A percentile compares a stretch with the other conserved stretches of the same genome.
Conservation (phyloP, 2,113 vertebrate species). For the Pipra filicauda region DNA sequence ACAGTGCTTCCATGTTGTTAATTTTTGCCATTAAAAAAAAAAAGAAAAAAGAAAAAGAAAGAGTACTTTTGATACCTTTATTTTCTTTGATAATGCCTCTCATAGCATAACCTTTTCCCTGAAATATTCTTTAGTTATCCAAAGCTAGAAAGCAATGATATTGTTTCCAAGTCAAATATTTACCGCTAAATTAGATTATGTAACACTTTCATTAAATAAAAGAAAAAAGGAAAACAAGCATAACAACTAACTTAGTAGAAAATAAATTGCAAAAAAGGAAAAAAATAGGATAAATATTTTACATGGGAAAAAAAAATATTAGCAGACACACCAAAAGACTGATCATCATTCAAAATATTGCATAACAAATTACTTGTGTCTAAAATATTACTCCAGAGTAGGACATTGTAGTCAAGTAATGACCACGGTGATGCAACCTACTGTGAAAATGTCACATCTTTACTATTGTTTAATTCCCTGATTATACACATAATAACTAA, state of each 20-base stretch:
- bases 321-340: neutral
- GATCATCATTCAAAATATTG: neutral
- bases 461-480: neutral
- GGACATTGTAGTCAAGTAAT: neutral
- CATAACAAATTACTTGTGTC: neutral
- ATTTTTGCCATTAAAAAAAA: neutral
- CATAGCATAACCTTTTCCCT: neutral
- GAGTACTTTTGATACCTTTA: neutral
- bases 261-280: neutral
- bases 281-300: neutral
- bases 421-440: neutral
- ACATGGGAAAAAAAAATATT: neutral
- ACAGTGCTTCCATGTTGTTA: neutral
- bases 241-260: neutral
- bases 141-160: neutral
- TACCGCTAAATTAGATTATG: neutral
- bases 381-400: neutral
- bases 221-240: neutral
- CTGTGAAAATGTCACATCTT: neutral
- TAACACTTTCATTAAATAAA: neutral
- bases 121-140: neutral
- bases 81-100: neutral
- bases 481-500: neutral
- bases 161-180: neutral
- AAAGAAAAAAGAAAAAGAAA: fast-evolving